A percentile compares a stretch with the other conserved stretches of the same genome.
Conservation (phyloP, 1,140 invertebrate genomes). For the Ostrea edulis region DNA sequence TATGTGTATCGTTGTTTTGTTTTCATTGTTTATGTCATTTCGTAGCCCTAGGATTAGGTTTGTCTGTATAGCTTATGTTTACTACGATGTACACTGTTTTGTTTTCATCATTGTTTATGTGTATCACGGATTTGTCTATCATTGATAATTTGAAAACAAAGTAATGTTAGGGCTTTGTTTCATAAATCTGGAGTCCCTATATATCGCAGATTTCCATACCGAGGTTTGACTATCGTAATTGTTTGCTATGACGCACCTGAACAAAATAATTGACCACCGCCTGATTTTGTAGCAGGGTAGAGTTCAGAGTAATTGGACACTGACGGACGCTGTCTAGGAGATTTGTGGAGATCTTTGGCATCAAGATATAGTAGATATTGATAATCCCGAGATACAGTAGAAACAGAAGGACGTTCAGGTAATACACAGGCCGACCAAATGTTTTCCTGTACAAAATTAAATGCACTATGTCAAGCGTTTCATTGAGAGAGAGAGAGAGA, state of each 20-base stretch:
- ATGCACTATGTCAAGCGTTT: not conserved
- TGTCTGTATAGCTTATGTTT: too few relatives aligned
- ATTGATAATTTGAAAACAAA: too few relatives aligned
- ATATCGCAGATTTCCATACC: too few relatives aligned
- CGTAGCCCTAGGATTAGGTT: too few relatives aligned
- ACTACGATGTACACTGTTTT: too few relatives aligned
- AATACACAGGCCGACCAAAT: conserved; percentile 58
- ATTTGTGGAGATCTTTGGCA: conserved; percentile 59
- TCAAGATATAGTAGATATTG: conserved; percentile 50
- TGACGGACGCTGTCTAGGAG: conserved; percentile 58
- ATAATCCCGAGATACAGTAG: conserved; percentile 48
- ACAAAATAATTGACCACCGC: conserved; percentile 47
- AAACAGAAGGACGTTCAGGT: conserved; percentile 54
- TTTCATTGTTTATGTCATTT: too few relatives aligned
- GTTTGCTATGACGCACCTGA: conserved; percentile 53
- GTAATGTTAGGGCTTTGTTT: too few relatives aligned
- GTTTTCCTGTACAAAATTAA: conserved; percentile 49
- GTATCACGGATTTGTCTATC: too few relatives aligned
- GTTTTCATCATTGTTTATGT: too few relatives aligned
- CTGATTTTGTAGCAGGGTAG: conserved; percentile 44
- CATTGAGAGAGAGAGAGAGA: not conserved
- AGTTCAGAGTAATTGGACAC: conserved; percentile 57
- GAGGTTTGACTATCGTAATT: too few relatives aligned
- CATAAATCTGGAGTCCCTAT: too few relatives aligned
- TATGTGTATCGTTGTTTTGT: too few relatives aligned